Conservation (phyloP, 2,113 vertebrate genomes). For the Thamnophis sirtalis region DNA sequence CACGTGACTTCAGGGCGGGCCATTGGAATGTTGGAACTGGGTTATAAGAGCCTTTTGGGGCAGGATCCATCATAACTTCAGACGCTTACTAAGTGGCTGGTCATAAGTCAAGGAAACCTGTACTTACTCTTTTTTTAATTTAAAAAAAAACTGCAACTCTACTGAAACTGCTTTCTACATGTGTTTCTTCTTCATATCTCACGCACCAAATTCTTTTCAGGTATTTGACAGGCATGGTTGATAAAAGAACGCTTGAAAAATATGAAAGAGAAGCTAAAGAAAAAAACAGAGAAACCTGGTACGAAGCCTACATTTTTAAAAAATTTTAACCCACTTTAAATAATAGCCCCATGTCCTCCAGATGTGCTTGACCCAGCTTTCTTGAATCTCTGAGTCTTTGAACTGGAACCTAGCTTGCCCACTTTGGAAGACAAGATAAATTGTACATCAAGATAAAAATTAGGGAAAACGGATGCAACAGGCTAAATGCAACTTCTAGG, state of each 20-base stretch:
- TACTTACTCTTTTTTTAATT: neutral
- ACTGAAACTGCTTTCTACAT: neutral
- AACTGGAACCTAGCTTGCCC: neutral
- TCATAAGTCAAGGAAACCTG: neutral
- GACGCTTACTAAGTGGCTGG: too few species aligned
- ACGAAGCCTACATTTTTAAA: conserved; percentile 43
- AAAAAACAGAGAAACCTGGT: conserved; percentile 99
- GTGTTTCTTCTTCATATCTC: neutral
- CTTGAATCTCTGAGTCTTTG: neutral
- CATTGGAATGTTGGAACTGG: too few species aligned
- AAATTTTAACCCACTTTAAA: neutral
- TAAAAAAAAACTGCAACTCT: neutral
- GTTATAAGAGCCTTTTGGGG: too few species aligned
- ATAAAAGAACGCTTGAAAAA: conserved; percentile 98
- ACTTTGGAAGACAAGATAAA: neutral
- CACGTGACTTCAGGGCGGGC: too few species aligned
- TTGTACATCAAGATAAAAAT: neutral
- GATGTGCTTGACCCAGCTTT: neutral
- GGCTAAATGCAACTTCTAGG: neutral
- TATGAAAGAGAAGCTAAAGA: conserved; percentile 99
- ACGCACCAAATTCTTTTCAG: conserved; percentile 58
- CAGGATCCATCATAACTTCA: too few species aligned
- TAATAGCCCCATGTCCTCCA: neutral
- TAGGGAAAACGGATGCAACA: neutral
- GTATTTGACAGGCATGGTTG: conserved; percentile 99